phyloP scores from a whole-genome alignment of 2,888 invertebrate genomes.

The Caenorhabditis afra region DNA sequence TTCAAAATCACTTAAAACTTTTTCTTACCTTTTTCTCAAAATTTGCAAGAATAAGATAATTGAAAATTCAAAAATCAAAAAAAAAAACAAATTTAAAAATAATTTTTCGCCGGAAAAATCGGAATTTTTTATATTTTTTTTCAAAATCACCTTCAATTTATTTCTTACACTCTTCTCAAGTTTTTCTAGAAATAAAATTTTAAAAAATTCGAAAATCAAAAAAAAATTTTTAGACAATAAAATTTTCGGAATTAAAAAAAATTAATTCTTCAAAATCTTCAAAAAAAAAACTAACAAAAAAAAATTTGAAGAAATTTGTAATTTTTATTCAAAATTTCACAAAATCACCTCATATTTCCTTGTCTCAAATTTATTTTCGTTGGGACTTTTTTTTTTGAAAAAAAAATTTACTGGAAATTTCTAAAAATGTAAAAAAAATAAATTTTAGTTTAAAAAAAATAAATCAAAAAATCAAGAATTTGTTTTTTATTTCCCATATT shows the following conservation, averaged over 20 bases:
- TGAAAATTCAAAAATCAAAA: no score
- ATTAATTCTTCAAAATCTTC: slow-evolving; percentile 3
- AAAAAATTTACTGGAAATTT: no score
- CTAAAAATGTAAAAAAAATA: slow-evolving; percentile 1
- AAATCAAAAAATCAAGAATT: not conserved
- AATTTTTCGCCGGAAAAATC: slow-evolving; percentile 1
- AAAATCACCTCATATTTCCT: no score
- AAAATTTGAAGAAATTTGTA: no score
- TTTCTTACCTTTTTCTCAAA: no score
- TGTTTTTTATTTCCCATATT: not conserved
- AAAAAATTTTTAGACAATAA: not conserved
- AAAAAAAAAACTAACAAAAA: not conserved
- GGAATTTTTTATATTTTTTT: no score
- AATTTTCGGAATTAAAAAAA: not conserved
- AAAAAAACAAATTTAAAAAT: not conserved
- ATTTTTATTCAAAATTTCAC: no score
- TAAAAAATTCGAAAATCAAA: not conserved
- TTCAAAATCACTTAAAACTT: no score
- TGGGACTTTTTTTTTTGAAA: no score
- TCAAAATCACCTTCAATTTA: not conserved
- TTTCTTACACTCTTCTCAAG: no score
- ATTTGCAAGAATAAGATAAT: no score
- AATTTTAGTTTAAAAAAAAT: slow-evolving; percentile 3
- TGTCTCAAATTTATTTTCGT: no score
- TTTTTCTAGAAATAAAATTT: not conserved